A percentile compares a stretch with the other conserved stretches of the same genome.
Conservation (phyloP, 2,113 vertebrate genomes). For the Takifugu bimaculatus region DNA sequence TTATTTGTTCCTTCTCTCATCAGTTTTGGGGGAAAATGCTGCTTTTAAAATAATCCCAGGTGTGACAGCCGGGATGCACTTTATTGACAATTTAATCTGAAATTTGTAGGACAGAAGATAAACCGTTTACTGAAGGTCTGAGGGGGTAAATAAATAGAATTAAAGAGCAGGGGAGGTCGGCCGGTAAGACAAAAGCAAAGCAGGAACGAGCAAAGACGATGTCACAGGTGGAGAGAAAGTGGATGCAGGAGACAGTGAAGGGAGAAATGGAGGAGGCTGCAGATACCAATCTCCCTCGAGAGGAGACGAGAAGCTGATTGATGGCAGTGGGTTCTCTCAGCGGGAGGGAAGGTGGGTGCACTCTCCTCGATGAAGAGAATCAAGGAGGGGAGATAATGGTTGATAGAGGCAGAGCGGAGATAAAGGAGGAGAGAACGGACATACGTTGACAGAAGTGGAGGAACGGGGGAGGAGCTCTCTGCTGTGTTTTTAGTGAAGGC, state of each 20-base stretch:
- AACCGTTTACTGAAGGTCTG: constrained; percentile 18
- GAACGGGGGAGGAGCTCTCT: constrained; percentile 52
- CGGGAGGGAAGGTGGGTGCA: constrained; percentile 53
- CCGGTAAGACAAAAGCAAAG: constrained; percentile 27
- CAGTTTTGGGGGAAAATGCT: too few relatives aligned
- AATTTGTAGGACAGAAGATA: constrained; percentile 7
- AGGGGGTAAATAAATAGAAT: constrained; percentile 21
- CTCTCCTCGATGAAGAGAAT: constrained; percentile 58
- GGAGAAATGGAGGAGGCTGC: constrained; percentile 52
- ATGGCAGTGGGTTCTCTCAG: constrained; percentile 63
- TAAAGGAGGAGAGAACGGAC: constrained; percentile 62
- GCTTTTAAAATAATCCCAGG: too few relatives aligned
- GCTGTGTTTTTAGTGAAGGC: constrained; percentile 47
- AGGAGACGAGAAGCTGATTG: constrained; percentile 68
- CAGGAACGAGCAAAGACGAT: constrained; percentile 20
- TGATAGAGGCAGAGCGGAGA: constrained; percentile 44
- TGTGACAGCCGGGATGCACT: neutral
- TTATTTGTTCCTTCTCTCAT: too few relatives aligned
- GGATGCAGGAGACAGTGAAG: constrained; percentile 51
- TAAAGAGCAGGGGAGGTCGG: constrained; percentile 22
- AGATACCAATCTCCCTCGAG: constrained; percentile 63
- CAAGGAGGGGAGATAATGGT: constrained; percentile 60
- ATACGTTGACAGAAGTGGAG: constrained; percentile 53
- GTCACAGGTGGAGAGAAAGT: constrained; percentile 46
- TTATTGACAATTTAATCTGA: constrained; percentile 44